A percentile compares a stretch with the other conserved stretches of the same genome.
Evolutionary conservation across 2,888 invertebrate species (phyloP).

Genomic region (Nesidiocoris tenuis): DNA sequence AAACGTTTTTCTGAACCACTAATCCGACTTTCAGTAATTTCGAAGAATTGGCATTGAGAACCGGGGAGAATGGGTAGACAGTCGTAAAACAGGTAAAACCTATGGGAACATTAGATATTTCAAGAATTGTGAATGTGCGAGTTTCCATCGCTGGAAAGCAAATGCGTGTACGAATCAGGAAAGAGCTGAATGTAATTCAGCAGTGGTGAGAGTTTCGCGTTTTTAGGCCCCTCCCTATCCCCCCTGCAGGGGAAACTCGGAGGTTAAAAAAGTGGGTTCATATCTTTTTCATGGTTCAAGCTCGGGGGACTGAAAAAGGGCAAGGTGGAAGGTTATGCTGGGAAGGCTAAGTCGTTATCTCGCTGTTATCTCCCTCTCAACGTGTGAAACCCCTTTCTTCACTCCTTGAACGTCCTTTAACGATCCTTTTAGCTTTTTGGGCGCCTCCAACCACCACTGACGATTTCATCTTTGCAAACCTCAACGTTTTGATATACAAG

Average conservation of each 20-base stretch:
- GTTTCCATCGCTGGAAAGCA: not conserved
- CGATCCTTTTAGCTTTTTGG: not conserved
- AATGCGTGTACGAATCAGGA: not conserved
- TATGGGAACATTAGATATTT: too few relatives aligned
- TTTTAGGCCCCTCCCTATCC: not conserved
- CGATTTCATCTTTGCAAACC: not conserved
- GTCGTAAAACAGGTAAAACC: too few relatives aligned
- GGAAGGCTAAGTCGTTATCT: conserved; percentile 14
- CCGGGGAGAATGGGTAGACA: too few relatives aligned
- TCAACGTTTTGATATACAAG: not conserved
- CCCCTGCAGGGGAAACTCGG: not conserved
- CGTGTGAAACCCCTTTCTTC: not conserved
- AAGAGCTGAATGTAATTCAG: not conserved
- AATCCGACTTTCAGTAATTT: too few relatives aligned
- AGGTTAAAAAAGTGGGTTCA: not conserved
- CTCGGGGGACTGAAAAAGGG: not conserved
- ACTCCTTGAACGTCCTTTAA: not conserved
- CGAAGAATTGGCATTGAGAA: too few relatives aligned
- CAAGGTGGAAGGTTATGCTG: not conserved
- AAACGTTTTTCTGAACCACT: too few relatives aligned
- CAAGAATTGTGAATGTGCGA: not conserved
- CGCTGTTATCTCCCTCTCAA: not conserved
- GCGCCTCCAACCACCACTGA: not conserved
- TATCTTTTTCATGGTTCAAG: conserved; percentile 5
- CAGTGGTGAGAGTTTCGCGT: not conserved